Conservation (phyloP, 1,140 invertebrate genomes). For the Drosophila ananassae region DNA sequence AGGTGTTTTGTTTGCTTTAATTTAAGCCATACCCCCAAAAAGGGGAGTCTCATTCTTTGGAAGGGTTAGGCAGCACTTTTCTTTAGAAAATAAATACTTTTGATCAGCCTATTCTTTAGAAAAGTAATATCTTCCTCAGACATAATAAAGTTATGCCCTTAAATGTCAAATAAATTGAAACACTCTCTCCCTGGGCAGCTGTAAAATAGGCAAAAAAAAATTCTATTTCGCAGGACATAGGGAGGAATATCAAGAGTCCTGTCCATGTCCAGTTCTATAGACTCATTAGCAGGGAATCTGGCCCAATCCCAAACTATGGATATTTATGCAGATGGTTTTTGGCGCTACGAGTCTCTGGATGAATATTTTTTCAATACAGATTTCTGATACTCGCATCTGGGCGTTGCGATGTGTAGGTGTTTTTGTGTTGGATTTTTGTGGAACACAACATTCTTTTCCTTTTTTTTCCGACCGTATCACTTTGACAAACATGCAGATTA, state of each 20-base stretch:
- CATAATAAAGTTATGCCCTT: constrained; percentile 31
- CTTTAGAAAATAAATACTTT: too few relatives aligned
- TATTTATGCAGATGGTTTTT: constrained; percentile 71
- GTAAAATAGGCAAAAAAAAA: constrained; percentile 16
- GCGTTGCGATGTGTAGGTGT: constrained; percentile 29
- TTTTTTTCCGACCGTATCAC: constrained; percentile 63
- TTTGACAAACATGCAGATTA: constrained; percentile 81
- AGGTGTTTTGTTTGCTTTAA: background rate
- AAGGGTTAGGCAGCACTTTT: background rate
- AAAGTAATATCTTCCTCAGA: constrained; percentile 25
- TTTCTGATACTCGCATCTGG: constrained; percentile 18
- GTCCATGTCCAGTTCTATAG: constrained; percentile 4
- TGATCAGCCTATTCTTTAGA: background rate
- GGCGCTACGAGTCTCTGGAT: constrained; percentile 13
- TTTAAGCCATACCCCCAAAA: background rate
- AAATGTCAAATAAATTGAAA: constrained; percentile 31
- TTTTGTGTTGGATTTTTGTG: constrained; percentile 36
- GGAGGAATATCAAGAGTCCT: background rate
- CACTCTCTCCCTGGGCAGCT: constrained; percentile 20
- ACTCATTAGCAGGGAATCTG: constrained; percentile 25
- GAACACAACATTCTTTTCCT: constrained; percentile 43
- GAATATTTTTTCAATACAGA: constrained; percentile 30
- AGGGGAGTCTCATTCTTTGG: background rate
- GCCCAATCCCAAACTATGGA: constrained; percentile 16
- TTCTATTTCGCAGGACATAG: background rate